Evolutionary conservation across 2,888 invertebrate genomes (phyloP), one percentile per base, ranked within the genome.

Genomic region (Nemotelus nigrinus): DNA sequence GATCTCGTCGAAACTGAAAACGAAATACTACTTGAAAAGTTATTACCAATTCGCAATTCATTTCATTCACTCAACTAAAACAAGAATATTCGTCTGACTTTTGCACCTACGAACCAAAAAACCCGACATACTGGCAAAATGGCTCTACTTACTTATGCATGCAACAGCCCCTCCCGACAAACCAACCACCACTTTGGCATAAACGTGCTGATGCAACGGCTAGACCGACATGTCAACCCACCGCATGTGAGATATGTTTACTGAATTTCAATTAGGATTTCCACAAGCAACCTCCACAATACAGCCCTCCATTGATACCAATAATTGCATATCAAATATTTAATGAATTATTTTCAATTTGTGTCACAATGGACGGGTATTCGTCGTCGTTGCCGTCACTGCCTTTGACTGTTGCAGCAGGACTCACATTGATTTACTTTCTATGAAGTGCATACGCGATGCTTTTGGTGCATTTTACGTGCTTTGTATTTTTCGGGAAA

Each of bases 321-420:
- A 75, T 75, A 75, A 75, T 75, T 75, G 75, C 75, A 75, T 63
- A 75, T 75, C 63, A 75, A 75, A 75, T 75, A 75, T 75, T 75
- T 75, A 75, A 63, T 75, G 63, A 75, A 75, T 75, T 75, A 75
- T 75, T 75, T 75, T 75, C 64, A 75, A 75, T 75, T 64, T 75
- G 64, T 50, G 75, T 72, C 72, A 72, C 47, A 58, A 72, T 43
- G 67, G 50, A 55, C 70, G 39, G 10, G 53, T 55, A 43, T 25
- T 25, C 25, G 25, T 25, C 25, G 25, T 25, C 25, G 25, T 25
- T 25, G 25, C 25, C 25, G 25, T 25, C 25, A 25, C 25, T 25
- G 25, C 25, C 25, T 25, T 25, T 25, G 25, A 25, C 25, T 53
- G 25, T n/a, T 43, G 70, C 70, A 67, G 53, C 8, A 25, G 55